Evolutionary conservation across 92 coral and sea anemone genomes (phyloP).

Genomic region (Phenganax subtilis): DNA sequence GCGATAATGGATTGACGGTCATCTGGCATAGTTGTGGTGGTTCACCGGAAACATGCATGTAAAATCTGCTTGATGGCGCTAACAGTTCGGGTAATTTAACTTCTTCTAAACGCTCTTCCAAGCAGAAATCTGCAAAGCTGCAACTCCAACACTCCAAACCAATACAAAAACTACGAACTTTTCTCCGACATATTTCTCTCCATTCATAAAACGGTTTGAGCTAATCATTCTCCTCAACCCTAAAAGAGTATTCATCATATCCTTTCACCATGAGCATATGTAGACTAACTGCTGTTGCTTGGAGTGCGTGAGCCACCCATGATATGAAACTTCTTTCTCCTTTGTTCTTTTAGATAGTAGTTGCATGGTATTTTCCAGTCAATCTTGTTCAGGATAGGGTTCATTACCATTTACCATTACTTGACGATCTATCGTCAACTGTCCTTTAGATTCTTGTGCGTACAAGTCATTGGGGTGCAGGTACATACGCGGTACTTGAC

Average conservation of each 20-base stretch:
- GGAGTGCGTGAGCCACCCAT: constrained; percentile 40
- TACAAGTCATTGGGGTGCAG: not conserved
- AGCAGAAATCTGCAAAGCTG: constrained; percentile 31
- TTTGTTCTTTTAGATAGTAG: constrained; percentile 11
- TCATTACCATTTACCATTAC: not conserved
- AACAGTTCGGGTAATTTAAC: constrained; percentile 38
- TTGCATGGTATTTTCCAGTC: constrained; percentile 9
- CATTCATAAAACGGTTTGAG: constrained; percentile 41
- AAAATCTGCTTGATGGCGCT: constrained; percentile 37
- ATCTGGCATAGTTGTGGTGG: constrained; percentile 42
- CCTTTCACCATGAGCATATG: no score
- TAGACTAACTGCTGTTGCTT: no score
- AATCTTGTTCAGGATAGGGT: constrained; percentile 21
- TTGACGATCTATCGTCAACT: constrained; percentile 23
- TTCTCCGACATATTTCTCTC: constrained; percentile 16
- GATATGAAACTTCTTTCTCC: constrained; percentile 39
- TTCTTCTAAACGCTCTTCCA: constrained; percentile 41
- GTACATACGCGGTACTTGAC: constrained; percentile 10
- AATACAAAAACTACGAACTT: constrained; percentile 43
- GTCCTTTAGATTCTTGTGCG: not conserved
- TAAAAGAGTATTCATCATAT: not conserved
- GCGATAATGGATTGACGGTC: constrained; percentile 47
- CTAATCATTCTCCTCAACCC: not conserved
- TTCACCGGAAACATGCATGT: constrained; percentile 51
- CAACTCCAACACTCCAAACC: constrained; percentile 40